Conservation (phyloP, 2,888 invertebrate genomes). For the Octonoba sinensis region DNA sequence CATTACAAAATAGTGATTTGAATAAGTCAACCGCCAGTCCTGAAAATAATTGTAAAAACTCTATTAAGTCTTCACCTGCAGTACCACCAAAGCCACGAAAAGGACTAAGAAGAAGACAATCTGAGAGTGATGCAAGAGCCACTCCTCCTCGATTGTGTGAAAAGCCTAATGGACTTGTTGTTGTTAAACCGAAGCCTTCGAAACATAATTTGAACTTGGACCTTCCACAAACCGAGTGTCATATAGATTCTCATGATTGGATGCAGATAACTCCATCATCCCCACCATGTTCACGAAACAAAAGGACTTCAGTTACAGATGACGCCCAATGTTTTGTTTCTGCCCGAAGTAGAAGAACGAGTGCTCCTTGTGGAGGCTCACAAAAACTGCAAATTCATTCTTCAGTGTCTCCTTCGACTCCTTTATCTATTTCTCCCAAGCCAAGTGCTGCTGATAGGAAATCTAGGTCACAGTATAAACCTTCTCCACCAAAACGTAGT, state of each 20-base stretch:
- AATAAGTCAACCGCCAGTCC: conserved; percentile 7
- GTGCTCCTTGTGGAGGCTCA: conserved; percentile 48
- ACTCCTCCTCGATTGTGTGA: conserved; percentile 46
- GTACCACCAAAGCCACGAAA: conserved; percentile 66
- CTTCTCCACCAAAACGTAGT: conserved; percentile 80
- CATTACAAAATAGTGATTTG: conserved; percentile 24
- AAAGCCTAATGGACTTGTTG: conserved; percentile 44
- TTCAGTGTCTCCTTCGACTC: conserved; percentile 26
- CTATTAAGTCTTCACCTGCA: conserved; percentile 40
- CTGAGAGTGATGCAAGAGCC: conserved; percentile 62
- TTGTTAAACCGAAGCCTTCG: conserved; percentile 53
- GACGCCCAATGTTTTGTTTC: conserved; percentile 9
- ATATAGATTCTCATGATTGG: conserved; percentile 10
- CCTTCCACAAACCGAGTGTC: conserved; percentile 14
- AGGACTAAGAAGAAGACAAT: conserved; percentile 52
- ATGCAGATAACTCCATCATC: conserved; percentile 1
- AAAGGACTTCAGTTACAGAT: conserved; percentile 32
- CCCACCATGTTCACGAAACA: conserved; percentile 9
- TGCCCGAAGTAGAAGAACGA: conserved; percentile 37
- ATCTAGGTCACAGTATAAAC: conserved; percentile 63
- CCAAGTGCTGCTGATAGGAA: conserved; percentile 42
- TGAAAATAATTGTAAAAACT: conserved; percentile 9
- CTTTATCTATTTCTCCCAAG: conserved; percentile 22
- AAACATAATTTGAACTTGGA: conserved; percentile 56
- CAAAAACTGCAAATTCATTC: conserved; percentile 47